Base-by-base conservation (phyloP, 2,888 invertebrate species). In the Papilio elwesi region DNA sequence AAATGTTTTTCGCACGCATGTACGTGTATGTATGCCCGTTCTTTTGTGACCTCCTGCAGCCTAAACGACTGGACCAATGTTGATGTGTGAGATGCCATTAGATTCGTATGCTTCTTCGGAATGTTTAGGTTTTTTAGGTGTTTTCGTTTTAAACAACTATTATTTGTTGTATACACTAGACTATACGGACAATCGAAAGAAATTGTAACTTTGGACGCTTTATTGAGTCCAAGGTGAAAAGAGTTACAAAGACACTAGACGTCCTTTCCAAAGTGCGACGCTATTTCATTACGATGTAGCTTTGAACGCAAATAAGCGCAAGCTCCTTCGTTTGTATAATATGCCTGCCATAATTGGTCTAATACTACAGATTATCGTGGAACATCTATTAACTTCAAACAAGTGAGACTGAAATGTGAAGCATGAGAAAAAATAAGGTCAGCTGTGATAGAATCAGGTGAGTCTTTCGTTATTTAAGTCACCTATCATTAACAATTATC, bases 191-290 rank as follows among this genome's bases (percentile, higher is more conserved):
- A 38, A 38, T 59, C 12, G 16, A 59, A 59, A 62, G 7, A 43
- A 62, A 62, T 15, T 62, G 26, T 26, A 26, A 26, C 9, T 59
- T 38, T 43, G 10, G n/a, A 62, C 59, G 15, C n/a, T 6, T 36
- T 62, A 43, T 43, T 11, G 38, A 62, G 59, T 43, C 59, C 59
- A 62, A 62, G 59, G 59, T 62, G 59, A 62, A 62, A 62, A 43
- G 15, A 62, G 43, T 62, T 62, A 43, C 43, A 43, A 13, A 53
- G 53, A n/a, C 43, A 69, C 59, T 69, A 49, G 49, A 62, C 48
- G 47, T 69, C 59, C 59, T 62, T 47, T 57, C 48, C 59, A 43
- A 69, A 69, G 48, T 51, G 55, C 69, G 51, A 69, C 48, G n/a
- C 36, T 69, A 69, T 62, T 62, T 69, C 49, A 59, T 51, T 62